These are phyloP conservation scores for Drosophila ogumai DNA, from an alignment of 1,140 invertebrate genomes.

Conservation along the genomic window DNA sequence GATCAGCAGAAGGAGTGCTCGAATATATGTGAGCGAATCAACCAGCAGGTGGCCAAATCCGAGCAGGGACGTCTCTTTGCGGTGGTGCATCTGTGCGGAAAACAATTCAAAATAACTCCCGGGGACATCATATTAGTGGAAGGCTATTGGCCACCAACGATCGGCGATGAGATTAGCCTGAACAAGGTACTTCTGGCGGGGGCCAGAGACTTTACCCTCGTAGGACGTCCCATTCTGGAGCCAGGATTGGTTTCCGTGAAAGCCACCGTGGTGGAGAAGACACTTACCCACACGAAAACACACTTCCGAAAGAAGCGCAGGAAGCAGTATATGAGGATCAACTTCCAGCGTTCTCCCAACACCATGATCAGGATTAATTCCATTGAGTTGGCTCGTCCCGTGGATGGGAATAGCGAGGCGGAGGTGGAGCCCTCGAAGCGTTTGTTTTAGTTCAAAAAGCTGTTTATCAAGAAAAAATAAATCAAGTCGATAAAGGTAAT, in stretches of 20 bases:
- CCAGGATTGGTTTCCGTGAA: constrained; percentile 90
- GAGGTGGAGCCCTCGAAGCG: constrained; percentile 48
- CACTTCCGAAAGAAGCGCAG: constrained; percentile 90
- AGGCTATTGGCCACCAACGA: constrained; percentile 92
- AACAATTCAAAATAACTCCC: constrained; percentile 94
- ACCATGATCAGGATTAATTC: constrained; percentile 91
- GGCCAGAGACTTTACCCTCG: constrained; percentile 93
- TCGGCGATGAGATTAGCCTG: constrained; percentile 92
- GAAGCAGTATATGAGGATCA: constrained; percentile 91
- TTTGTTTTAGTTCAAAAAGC: constrained; percentile 59
- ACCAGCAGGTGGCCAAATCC: constrained; percentile 86
- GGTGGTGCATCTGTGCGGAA: constrained; percentile 92
- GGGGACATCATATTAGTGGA: constrained; percentile 94
- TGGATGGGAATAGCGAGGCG: constrained; percentile 36
- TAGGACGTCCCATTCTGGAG: constrained; percentile 93
- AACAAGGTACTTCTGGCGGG: constrained; percentile 95
- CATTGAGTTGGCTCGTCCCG: constrained; percentile 86
- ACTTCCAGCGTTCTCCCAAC: constrained; percentile 89
- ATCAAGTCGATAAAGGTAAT: constrained; percentile 19
- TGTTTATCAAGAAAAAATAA: constrained; percentile 39
- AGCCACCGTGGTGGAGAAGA: constrained; percentile 96
- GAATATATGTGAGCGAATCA: constrained; percentile 86
- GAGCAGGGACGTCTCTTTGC: constrained; percentile 93
- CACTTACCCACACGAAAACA: constrained; percentile 92
- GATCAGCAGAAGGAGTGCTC: constrained; percentile 68